phyloP scores from a whole-genome alignment of 2,797 vertebrate genomes.

The Enteromius paludinosus region DNA sequence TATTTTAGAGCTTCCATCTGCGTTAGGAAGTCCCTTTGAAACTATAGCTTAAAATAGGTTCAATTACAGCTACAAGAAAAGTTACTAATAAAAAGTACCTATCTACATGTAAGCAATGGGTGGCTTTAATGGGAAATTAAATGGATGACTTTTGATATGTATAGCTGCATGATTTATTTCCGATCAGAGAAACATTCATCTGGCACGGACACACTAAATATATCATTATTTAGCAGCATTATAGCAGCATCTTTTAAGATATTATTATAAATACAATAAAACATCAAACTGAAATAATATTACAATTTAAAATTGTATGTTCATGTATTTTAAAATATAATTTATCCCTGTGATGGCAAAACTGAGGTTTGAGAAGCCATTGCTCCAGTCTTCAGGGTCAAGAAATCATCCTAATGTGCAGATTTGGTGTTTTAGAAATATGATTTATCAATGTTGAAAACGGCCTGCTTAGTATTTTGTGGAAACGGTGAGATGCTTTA shows the following conservation, averaged over 20 bases:
- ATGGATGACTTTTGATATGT: background rate
- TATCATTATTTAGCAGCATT: background rate
- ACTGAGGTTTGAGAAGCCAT: background rate
- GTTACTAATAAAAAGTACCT: background rate
- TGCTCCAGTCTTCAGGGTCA: background rate
- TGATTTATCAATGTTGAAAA: background rate
- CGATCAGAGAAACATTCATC: background rate
- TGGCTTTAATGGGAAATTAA: background rate
- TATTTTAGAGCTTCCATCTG: conserved; percentile 12
- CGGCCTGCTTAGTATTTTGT: background rate
- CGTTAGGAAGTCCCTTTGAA: background rate
- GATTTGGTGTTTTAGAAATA: background rate
- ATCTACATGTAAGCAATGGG: background rate
- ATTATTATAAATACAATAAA: too few species aligned
- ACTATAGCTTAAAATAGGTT: background rate
- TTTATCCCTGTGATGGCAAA: background rate
- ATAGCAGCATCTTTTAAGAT: background rate
- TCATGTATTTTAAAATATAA: background rate
- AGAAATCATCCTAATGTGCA: background rate
- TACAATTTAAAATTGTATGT: background rate
- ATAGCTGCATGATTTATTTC: background rate
- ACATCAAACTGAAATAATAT: too few species aligned
- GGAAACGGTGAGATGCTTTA: background rate
- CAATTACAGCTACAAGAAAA: conserved; percentile 22
- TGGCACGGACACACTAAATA: too few species aligned